These are phyloP conservation scores for Philereme transversata DNA, from an alignment of 2,888 invertebrate genomes.

Conservation along the genomic window DNA sequence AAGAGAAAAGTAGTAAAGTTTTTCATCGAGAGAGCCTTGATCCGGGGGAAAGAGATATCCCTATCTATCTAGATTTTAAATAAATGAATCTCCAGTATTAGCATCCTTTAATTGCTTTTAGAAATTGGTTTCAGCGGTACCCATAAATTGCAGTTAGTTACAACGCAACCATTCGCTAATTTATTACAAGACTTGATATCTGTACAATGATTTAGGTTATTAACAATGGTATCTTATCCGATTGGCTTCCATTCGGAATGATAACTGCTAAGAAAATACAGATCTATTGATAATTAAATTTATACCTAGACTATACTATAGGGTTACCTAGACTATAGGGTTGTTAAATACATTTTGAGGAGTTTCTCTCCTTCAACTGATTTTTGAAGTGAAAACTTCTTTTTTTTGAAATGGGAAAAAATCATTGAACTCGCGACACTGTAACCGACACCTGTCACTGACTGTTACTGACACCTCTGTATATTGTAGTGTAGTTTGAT, in stretches of 20 bases:
- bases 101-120: constrained; percentile 29
- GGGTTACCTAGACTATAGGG: background rate
- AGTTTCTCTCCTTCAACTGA: too few species aligned
- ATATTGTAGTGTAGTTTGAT: too few species aligned
- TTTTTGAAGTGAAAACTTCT: too few species aligned
- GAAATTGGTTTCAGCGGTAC: constrained; percentile 20
- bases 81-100: constrained; percentile 18
- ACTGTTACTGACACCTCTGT: too few species aligned
- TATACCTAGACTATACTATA: background rate
- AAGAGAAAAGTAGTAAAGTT: too few species aligned
- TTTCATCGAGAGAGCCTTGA: too few species aligned
- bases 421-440: too few species aligned
- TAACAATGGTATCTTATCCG: constrained; percentile 36
- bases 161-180: constrained; percentile 25
- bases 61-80: constrained; percentile 13
- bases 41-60: background rate
- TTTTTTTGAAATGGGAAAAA: too few species aligned
- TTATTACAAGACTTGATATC: constrained; percentile 29
- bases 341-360: background rate
- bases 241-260: constrained; percentile 24
- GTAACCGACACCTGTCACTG: too few species aligned
- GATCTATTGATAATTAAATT: background rate
- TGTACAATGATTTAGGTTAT: constrained; percentile 33
- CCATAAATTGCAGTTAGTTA: constrained; percentile 16
- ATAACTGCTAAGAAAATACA: constrained; percentile 14